phyloP scores from a whole-genome alignment of 2,113 vertebrate species.

The Myiagra hebetior region DNA sequence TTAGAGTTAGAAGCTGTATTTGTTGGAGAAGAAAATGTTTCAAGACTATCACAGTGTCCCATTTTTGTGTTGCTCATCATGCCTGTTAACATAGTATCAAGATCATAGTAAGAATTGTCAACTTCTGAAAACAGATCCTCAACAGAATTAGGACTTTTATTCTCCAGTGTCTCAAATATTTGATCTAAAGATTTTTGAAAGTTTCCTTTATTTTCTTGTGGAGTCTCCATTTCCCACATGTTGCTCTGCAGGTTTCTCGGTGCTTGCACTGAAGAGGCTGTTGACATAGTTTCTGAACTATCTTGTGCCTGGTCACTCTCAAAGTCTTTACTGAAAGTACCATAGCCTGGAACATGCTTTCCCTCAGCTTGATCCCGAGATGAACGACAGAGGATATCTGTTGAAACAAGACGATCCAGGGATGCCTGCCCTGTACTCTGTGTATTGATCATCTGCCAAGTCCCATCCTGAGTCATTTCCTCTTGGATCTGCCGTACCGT shows the following conservation, averaged over 20 bases:
- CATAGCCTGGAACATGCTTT: conserved; percentile 68
- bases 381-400: conserved; percentile 89
- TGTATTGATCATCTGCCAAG: conserved; percentile 84
- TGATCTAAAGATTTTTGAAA: conserved; percentile 86
- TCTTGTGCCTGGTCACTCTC: conserved; percentile 23
- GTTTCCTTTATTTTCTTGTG: conserved; percentile 75
- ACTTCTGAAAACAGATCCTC: conserved; percentile 93
- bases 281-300: conserved; percentile 32
- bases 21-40: conserved; percentile 79
- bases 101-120: conserved; percentile 90
- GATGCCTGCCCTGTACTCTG: conserved; percentile 77
- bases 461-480: conserved; percentile 94
- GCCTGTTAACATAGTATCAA: conserved; percentile 92
- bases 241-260: conserved; percentile 73
- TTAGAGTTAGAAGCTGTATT: conserved; percentile 76
- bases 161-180: conserved; percentile 94
- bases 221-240: conserved; percentile 81
- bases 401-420: conserved; percentile 87
- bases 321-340: conserved; percentile 54
- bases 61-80: conserved; percentile 86
- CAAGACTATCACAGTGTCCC: conserved; percentile 85
- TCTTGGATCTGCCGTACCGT: conserved; percentile 96
- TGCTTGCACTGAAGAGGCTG: conserved; percentile 22
- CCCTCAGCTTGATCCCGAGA: conserved; percentile 76
- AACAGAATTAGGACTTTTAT: conserved; percentile 79